Evolutionary conservation across 2,888 invertebrate species (phyloP), one percentile per base, ranked within the genome.

Genomic region (Gryllus longicercus): DNA sequence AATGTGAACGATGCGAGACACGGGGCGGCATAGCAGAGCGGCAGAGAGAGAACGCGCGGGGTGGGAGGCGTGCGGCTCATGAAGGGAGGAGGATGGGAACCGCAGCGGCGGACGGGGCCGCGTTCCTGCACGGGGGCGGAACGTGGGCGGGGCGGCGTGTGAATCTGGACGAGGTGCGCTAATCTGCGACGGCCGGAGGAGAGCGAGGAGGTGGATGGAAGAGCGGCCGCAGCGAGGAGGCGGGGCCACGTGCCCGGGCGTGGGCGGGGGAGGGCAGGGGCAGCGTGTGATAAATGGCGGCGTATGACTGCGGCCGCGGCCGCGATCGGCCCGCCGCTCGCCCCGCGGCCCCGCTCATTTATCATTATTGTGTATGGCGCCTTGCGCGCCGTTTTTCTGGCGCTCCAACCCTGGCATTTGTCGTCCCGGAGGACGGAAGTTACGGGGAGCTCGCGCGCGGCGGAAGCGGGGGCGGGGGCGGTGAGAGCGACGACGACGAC

Each of bases 301-400:
- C 63, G n/a, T 63, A 63, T 14, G 63, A 63, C 63, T 63, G 63
- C 63, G 63, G 16, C 63, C n/a, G n/a, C 63, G 63, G 63, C 63
- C 63, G n/a, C 63, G 63, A 63, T 63, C 63, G 63, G 63, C 63
- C 63, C 63, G 63, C 63, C 63, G 63, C 63, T 63, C 63, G 63
- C 63, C 63, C 63, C 63, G 63, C 63, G 63, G n/a, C 63, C 63
- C 16, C 63, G 63, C 63, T 63, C 63, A 63, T 63, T 63, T 63
- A 63, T 63, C 63, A 63, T 63, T 63, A 63, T 63, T 63, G 63
- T 63, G n/a, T 63, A 63, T 63, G n/a, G 63, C 63, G 63, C 16
- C 63, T 63, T 63, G n/a, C 63, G n/a, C 14, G 63, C 63, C 63
- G 63, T 63, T 63, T 63, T 63, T 63, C 63, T 63, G 63, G 5